These are phyloP conservation scores for Notoglanidium macrostoma DNA, from an alignment of 2,797 vertebrate genomes.

Conservation along the genomic window DNA sequence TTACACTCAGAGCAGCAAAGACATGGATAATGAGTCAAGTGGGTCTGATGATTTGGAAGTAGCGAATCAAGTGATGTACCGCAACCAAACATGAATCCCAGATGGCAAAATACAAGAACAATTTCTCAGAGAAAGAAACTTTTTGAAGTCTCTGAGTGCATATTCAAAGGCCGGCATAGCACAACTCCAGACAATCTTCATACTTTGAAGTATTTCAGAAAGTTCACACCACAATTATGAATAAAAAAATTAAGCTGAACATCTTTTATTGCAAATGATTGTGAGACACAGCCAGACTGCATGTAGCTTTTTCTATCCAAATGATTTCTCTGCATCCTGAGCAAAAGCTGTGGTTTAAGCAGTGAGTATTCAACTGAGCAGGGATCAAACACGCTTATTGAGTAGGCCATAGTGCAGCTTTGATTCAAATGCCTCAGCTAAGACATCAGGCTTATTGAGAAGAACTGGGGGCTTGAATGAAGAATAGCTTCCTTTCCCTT, in stretches of 20 bases:
- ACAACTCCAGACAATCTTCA: too few species aligned
- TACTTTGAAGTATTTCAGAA: too few species aligned
- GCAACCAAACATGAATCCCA: too few species aligned
- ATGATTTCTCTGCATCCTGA: constrained; percentile 13
- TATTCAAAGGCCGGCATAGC: too few species aligned
- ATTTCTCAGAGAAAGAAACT: too few species aligned
- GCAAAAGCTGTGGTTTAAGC: constrained; percentile 17
- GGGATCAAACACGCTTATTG: constrained; percentile 42
- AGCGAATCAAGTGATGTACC: too few species aligned
- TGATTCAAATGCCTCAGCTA: constrained; percentile 33
- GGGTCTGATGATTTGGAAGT: too few species aligned
- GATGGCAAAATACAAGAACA: too few species aligned
- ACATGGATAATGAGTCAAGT: too few species aligned
- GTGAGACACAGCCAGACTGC: background rate
- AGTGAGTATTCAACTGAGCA: constrained; percentile 16
- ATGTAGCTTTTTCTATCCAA: background rate
- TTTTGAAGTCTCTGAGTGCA: too few species aligned
- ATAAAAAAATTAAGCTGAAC: background rate
- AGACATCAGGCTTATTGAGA: constrained; percentile 20
- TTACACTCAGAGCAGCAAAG: too few species aligned
- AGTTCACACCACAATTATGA: background rate
- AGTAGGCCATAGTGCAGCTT: background rate
- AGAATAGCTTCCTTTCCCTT: constrained; percentile 3
- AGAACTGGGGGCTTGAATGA: constrained; percentile 32
- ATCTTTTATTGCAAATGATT: background rate